A percentile compares a stretch with the other conserved stretches of the same genome.
Conservation (phyloP, 2,888 invertebrate genomes). For the Mesopsocus fuscifrons region DNA sequence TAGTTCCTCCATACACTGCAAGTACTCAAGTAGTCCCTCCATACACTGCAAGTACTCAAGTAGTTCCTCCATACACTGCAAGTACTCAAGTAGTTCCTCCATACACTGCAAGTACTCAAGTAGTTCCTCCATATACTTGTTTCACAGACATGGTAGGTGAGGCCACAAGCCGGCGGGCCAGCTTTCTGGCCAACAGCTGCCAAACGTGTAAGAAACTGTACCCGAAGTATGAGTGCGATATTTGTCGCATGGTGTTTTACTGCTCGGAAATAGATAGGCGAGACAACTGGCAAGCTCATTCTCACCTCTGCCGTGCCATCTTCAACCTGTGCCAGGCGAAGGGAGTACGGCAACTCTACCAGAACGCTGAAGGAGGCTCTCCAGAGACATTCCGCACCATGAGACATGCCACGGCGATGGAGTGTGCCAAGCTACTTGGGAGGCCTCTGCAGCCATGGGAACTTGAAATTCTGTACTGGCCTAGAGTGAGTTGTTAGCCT, state of each 20-base stretch:
- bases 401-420: slow-evolving; percentile 15
- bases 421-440: slow-evolving; percentile 36
- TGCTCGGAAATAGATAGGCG: background rate
- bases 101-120: too few species aligned
- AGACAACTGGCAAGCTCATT: slow-evolving; percentile 7
- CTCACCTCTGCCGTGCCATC: slow-evolving; percentile 3
- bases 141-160: too few species aligned
- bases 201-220: background rate
- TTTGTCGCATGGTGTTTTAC: slow-evolving; percentile 4
- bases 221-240: background rate
- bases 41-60: too few species aligned
- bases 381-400: slow-evolving; percentile 1
- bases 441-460: slow-evolving; percentile 42
- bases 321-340: background rate
- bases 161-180: too few species aligned
- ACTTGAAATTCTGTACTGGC: slow-evolving; percentile 31
- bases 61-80: too few species aligned
- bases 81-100: too few species aligned
- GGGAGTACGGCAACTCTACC: slow-evolving; percentile 1
- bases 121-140: too few species aligned
- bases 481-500: background rate
- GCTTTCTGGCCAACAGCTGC: slow-evolving; percentile 1
- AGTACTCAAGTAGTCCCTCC: too few species aligned
- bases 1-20: too few species aligned
- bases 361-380: background rate